Conservation (phyloP, 2,888 invertebrate species). For the Lacanobia wlatinum region DNA sequence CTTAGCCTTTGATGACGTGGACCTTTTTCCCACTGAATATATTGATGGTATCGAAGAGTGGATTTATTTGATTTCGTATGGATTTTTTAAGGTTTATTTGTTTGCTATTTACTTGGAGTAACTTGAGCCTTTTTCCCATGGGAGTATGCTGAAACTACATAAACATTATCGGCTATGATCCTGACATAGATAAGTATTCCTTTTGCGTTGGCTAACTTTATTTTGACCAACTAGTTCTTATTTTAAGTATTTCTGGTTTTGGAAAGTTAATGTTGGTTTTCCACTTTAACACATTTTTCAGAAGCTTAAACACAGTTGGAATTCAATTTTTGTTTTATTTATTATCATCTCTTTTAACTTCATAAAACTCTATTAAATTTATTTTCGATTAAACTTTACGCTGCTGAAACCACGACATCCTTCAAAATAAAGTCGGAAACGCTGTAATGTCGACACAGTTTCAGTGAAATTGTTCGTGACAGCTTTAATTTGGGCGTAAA, state of each 20-base stretch:
- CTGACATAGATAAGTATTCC: not conserved
- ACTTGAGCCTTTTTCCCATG: not conserved
- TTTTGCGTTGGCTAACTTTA: not conserved
- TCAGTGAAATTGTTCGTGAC: slow-evolving; percentile 66
- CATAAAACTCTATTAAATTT: not conserved
- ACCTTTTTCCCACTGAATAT: slow-evolving; percentile 6
- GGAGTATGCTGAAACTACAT: not conserved
- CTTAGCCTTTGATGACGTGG: slow-evolving; percentile 39
- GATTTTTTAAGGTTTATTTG: not conserved
- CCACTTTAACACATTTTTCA: not conserved
- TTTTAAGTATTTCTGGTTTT: too few species aligned
- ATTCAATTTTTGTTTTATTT: too few species aligned
- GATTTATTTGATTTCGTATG: slow-evolving; percentile 10
- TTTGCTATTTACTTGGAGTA: not conserved
- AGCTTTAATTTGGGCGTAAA: slow-evolving; percentile 67
- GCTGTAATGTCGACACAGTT: slow-evolving; percentile 59
- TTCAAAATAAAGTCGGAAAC: slow-evolving; percentile 48
- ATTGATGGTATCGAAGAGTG: not conserved
- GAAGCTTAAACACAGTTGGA: not conserved
- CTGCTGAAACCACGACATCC: slow-evolving; percentile 17
- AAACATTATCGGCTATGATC: not conserved
- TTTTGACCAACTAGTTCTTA: not conserved
- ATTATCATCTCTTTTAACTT: not conserved
- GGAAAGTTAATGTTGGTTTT: not conserved
- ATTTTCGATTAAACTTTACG: slow-evolving; percentile 11